Conservation (phyloP, 2,888 invertebrate species). For the Drosophila picticornis region DNA sequence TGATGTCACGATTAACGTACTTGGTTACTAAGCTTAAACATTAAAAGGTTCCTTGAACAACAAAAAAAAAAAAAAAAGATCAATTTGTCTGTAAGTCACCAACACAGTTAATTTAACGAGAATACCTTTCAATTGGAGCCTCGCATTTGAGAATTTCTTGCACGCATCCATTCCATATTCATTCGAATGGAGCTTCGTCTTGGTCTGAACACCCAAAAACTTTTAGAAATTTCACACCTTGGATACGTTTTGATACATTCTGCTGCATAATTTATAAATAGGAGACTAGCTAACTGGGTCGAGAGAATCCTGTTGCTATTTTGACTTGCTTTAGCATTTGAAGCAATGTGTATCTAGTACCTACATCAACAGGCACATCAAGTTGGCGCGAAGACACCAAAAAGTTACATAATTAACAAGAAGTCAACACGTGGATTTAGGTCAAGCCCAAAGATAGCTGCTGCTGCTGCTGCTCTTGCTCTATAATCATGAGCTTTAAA, state of each 20-base stretch:
- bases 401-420: slow-evolving; percentile 73
- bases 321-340: slow-evolving; percentile 49
- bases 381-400: slow-evolving; percentile 43
- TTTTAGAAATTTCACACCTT: slow-evolving; percentile 22
- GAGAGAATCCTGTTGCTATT: slow-evolving; percentile 14
- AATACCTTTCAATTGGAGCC: slow-evolving; percentile 23
- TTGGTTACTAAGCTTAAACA: not conserved
- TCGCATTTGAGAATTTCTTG: slow-evolving; percentile 5
- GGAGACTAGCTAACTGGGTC: not conserved
- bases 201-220: slow-evolving; percentile 17
- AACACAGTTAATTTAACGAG: slow-evolving; percentile 21
- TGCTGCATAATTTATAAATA: slow-evolving; percentile 25
- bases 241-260: slow-evolving; percentile 7
- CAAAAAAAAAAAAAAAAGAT: not conserved
- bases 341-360: slow-evolving; percentile 34
- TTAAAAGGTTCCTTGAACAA: not conserved
- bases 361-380: slow-evolving; percentile 45
- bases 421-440: slow-evolving; percentile 70
- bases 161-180: slow-evolving; percentile 30
- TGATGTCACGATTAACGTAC: slow-evolving; percentile 16
- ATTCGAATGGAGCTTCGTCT: slow-evolving; percentile 8
- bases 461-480: not conserved
- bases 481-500: slow-evolving; percentile 50
- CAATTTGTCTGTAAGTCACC: slow-evolving; percentile 12
- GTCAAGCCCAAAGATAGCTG: slow-evolving; percentile 29